These are phyloP conservation scores for Crocidura indochinensis DNA, from an alignment of 2,797 vertebrate genomes.

Conservation along the genomic window DNA sequence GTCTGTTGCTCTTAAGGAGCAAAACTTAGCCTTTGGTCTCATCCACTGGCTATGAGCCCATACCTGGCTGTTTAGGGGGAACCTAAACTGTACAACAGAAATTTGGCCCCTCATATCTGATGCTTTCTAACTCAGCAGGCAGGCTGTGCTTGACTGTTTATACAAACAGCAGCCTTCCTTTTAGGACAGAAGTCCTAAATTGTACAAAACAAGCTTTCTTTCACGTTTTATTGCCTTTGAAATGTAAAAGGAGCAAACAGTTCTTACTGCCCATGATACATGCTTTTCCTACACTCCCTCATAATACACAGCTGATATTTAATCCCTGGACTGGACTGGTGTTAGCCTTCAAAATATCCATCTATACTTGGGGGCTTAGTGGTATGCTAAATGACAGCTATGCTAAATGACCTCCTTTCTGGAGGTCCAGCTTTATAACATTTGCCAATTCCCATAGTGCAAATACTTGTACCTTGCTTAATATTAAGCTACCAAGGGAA, in stretches of 20 bases:
- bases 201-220: conserved; percentile 38
- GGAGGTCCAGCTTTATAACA: neutral
- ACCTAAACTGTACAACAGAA: conserved; percentile 18
- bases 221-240: conserved; percentile 12
- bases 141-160: neutral
- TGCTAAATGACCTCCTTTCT: conserved; percentile 14
- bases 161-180: conserved; percentile 28
- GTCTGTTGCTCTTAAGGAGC: neutral
- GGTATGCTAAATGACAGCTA: neutral
- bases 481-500: conserved; percentile 6
- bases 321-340: neutral
- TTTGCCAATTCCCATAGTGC: neutral
- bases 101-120: neutral
- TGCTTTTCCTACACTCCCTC: conserved; percentile 39
- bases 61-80: neutral
- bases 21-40: conserved; percentile 24
- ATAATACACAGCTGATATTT: conserved; percentile 14
- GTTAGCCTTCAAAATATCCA: conserved; percentile 61
- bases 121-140: neutral
- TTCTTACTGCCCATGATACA: conserved; percentile 17
- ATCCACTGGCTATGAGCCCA: neutral
- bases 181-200: neutral
- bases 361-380: neutral
- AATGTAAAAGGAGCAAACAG: conserved; percentile 33
- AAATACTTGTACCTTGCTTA: conserved; percentile 38